Percentiles rank a stretch among this genome's conserved stretches.
Evolutionary conservation across 2,113 vertebrate genomes (phyloP).

Genomic region (Pantherophis guttatus): DNA sequence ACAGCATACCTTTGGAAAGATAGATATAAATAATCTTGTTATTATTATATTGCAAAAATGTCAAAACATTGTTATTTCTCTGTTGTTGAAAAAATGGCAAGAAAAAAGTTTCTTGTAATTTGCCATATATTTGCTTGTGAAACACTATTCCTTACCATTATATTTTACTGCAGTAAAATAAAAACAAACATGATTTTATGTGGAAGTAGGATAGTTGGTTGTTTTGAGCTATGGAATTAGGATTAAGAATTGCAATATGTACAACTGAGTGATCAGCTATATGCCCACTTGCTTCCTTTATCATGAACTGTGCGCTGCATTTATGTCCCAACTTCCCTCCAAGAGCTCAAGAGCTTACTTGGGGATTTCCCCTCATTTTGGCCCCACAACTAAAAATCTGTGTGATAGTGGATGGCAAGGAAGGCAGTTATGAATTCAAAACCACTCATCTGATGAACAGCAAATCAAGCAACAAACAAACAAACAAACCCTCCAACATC

Average conservation of each 20-base stretch:
- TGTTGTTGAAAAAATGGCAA: neutral
- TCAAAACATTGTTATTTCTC: neutral
- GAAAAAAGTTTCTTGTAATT: neutral
- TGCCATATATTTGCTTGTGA: neutral
- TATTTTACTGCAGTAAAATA: neutral
- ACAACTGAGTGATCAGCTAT: neutral
- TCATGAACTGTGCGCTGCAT: neutral
- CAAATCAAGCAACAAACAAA: neutral
- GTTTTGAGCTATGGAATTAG: neutral
- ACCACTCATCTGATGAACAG: neutral
- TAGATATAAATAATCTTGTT: neutral
- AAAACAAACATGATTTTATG: neutral
- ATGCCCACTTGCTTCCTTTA: neutral
- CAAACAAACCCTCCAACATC: neutral
- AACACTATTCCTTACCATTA: neutral
- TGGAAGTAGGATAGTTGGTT: neutral
- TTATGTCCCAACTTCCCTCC: neutral
- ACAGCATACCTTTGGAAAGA: conserved; percentile 51
- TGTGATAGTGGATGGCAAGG: neutral
- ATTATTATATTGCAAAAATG: neutral
- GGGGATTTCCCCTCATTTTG: neutral
- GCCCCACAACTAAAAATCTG: neutral
- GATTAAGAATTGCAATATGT: neutral
- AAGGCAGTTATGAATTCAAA: neutral
- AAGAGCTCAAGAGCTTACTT: neutral